A percentile compares a stretch with the other conserved stretches of the same genome.
Conservation (phyloP, 2,888 invertebrate species). For the Mesorhabditis sp. region DNA sequence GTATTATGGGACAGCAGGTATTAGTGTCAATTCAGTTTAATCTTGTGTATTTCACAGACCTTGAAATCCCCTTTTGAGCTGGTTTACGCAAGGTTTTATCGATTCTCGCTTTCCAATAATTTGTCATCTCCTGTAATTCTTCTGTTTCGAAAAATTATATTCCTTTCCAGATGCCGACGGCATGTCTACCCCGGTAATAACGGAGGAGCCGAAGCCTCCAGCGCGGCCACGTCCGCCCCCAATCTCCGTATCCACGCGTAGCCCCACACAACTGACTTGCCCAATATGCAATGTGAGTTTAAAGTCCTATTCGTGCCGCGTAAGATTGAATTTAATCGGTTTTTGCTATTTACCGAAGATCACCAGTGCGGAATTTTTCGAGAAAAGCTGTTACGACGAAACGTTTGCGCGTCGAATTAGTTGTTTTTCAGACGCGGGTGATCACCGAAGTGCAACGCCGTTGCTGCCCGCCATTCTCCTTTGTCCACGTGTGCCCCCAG, state of each 20-base stretch:
- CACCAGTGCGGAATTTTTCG: no score
- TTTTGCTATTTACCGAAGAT: no score
- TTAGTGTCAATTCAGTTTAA: no score
- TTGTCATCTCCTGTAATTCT: no score
- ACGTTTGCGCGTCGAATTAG: not conserved
- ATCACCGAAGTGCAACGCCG: not conserved
- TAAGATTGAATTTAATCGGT: not conserved
- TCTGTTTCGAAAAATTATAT: not conserved
- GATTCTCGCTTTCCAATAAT: no score
- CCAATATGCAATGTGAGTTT: not conserved
- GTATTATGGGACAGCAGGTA: no score
- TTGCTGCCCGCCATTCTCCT: slow-evolving; percentile 3
- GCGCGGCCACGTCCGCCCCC: not conserved
- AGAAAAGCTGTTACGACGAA: not conserved
- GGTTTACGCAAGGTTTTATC: no score
- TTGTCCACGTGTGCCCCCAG: slow-evolving; percentile 3
- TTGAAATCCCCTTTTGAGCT: no score
- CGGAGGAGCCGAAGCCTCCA: not conserved
- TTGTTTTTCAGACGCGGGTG: not conserved
- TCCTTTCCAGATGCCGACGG: not conserved
- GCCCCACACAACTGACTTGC: not conserved
- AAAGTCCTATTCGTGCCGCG: not conserved
- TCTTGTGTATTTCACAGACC: no score
- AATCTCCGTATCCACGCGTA: not conserved
- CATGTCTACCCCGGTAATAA: not conserved